Evolutionary conservation across 2,797 vertebrate genomes (phyloP), one percentile per base, ranked within the genome.

Genomic region (Gallirallus australis): DNA sequence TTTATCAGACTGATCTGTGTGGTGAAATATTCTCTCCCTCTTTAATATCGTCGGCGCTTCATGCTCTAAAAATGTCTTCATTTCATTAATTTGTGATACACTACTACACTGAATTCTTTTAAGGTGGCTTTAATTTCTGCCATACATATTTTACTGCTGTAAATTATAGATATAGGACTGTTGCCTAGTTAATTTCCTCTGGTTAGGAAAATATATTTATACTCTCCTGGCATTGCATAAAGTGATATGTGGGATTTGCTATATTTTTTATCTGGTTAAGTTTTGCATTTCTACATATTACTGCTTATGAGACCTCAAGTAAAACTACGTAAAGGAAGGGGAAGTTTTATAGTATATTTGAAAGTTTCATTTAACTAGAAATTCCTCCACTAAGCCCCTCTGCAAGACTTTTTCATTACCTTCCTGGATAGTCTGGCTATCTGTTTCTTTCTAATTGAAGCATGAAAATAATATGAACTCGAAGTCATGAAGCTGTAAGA

Each of bases 401-500:
- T 96, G 95, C 93, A 97, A 95, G 90, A 84, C 89, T 97, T 97
- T 97, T 94, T 93, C 94, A 96, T 97, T 97, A 97, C 95, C 91
- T 82, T 95, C 84, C 54, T 84, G 93, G 92, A 84, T 73, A 91
- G 91, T 59, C 90, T 96, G 92, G 83, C 93, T 95, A 96, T 97
- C 96, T 83, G 39, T 91, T 95, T 93, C 93, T 95, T 96, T 93
- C 91, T 97, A 97, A 97, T 93, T 97, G 97, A 96, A 97, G 96
- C 97, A 96, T 97, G 97, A 96, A 97, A 97, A 97, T 95, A 97
- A 97, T 96, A 96, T 96, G 96, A 97, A 96, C 94, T 86, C 92
- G 42, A 94, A 97, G 97, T 97, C 97, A 96, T 90, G 95, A 93
- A 96, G 94, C 92, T 97, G 17, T 95, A 89, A 90, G 92, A 70